Evolutionary conservation across 1,140 invertebrate genomes (phyloP).

Genomic region (Mamestra configurata): DNA sequence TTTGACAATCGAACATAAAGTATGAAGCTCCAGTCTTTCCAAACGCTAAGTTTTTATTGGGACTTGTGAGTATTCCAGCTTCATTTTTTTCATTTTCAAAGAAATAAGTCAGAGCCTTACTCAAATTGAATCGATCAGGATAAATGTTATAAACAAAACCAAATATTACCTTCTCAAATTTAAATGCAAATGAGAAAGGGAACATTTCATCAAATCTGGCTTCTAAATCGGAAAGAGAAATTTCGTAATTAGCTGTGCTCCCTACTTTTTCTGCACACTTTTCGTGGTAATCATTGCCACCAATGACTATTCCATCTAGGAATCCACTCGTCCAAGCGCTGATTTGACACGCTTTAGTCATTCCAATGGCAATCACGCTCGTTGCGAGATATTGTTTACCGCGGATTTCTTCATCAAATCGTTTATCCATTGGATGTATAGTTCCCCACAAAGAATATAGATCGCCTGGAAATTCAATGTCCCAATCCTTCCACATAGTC

Average conservation of each 20-base stretch:
- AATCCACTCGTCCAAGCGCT: conserved; percentile 89
- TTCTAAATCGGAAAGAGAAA: conserved; percentile 87
- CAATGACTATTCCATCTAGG: conserved; percentile 89
- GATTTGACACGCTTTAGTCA: conserved; percentile 88
- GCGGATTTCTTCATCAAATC: conserved; percentile 79
- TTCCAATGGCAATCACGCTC: conserved; percentile 88
- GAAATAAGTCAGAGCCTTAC: conserved; percentile 89
- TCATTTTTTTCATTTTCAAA: conserved; percentile 88
- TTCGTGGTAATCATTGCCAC: conserved; percentile 88
- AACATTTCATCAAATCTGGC: conserved; percentile 88
- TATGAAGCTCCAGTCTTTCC: conserved; percentile 88
- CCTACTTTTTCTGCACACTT: conserved; percentile 81
- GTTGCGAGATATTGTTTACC: conserved; percentile 89
- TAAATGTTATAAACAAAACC: conserved; percentile 89
- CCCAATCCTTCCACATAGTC: conserved; percentile 89
- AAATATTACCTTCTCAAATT: conserved; percentile 88
- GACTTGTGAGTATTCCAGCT: conserved; percentile 87
- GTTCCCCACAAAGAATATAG: conserved; percentile 89
- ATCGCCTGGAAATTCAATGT: conserved; percentile 89
- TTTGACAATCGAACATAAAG: conserved; percentile 90
- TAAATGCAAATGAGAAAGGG: conserved; percentile 88
- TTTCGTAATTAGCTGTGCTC: conserved; percentile 71
- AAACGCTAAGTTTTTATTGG: conserved; percentile 88
- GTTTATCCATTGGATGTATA: conserved; percentile 86
- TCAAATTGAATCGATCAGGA: conserved; percentile 89